Conservation (phyloP, 2,797 vertebrate species). For the Pangasius sanitwongsei region DNA sequence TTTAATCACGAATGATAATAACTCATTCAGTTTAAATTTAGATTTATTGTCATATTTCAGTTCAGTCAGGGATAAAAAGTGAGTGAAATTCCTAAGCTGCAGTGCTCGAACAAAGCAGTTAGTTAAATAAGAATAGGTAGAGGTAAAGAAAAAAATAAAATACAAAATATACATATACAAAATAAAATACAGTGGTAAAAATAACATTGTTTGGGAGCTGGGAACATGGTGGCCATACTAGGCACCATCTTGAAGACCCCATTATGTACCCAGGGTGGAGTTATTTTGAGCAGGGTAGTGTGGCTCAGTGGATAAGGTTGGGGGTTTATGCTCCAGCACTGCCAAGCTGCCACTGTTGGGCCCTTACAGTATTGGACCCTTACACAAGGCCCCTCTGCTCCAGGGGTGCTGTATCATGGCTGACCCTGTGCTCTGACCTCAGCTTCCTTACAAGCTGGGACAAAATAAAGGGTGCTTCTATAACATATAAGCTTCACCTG, state of each 20-base stretch:
- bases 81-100: not conserved
- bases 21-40: not conserved
- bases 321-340: too few relatives aligned
- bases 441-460: too few relatives aligned
- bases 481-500: slow-evolving; percentile 3
- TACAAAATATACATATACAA: not conserved
- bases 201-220: not conserved
- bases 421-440: too few relatives aligned
- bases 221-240: not conserved
- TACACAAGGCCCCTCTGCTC: too few relatives aligned
- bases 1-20: not conserved
- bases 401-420: too few relatives aligned
- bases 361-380: too few relatives aligned
- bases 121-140: not conserved
- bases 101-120: not conserved
- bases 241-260: not conserved
- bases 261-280: not conserved
- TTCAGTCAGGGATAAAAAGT: not conserved
- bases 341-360: too few relatives aligned
- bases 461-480: too few relatives aligned
- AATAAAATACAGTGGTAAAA: not conserved
- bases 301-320: too few relatives aligned
- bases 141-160: not conserved
- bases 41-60: not conserved
- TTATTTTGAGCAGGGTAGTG: not conserved